Evolutionary conservation across 2,888 invertebrate species (phyloP), one percentile per base, ranked within the genome.

Genomic region (Callyntrura guangdongensis): DNA sequence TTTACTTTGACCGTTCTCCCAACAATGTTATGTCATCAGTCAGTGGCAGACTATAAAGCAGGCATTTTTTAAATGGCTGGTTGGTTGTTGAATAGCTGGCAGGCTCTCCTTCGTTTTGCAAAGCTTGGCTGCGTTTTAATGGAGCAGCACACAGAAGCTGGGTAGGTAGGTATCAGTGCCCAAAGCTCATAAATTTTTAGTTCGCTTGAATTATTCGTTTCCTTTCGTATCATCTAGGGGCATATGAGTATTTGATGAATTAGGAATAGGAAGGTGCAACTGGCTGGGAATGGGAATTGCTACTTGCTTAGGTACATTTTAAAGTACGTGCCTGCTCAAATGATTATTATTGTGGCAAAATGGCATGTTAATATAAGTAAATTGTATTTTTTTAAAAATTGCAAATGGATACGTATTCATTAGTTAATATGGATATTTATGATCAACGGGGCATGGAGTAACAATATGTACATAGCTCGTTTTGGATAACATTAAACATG

Each of bases 341-440:
- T 69, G 61, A 84, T 84, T 79, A 77, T 74, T 47, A 53, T 77
- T 53, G 56, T 53, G 56, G 59, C 9, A 79, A 79, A 56, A 56
- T 11, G 2, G 25, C 47, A 61, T 64, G 61, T 82, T 82, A 61
- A 82, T 64, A 17, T 45, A 20, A 81, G 59, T n/a, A 61, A 61
- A 61, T 59, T 77, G 86, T 61, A 86, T 86, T 86, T 77, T 47
- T 77, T 77, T 77, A 61, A 86, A 61, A 64, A 61, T 64, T 82
- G 36, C 82, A 61, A 9, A 14, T 86, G 77, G 20, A 14, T 45
- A 79, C n/a, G 56, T 56, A 25, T 20, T 14, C n/a, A 59, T 20
- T 64, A 82, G 4, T 5, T 56, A 36, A 61, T 61, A 61, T 81
- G 20, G 59, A 61, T 59, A 79, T 56, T 2, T 53, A 79, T 56